Evolutionary conservation across 2,113 vertebrate species (phyloP).

Genomic region (Regulus satrapa): DNA sequence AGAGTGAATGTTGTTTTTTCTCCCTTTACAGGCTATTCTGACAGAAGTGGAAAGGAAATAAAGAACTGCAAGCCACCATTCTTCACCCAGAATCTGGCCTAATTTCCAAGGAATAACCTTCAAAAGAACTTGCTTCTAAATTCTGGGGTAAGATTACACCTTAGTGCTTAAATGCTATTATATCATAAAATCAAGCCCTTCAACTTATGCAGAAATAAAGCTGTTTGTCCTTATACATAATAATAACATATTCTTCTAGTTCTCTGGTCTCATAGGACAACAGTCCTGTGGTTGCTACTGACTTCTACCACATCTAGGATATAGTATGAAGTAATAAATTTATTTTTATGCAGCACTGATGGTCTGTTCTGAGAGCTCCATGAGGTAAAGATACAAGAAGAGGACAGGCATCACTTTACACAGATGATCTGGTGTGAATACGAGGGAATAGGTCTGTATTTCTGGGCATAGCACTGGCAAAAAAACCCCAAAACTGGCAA

Average conservation of each 20-base stretch:
- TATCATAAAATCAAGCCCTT: neutral
- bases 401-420: neutral
- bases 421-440: neutral
- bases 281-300: neutral
- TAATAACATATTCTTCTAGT: neutral
- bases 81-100: neutral
- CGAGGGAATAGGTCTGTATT: neutral
- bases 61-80: neutral
- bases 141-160: neutral
- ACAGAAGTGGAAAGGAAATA: neutral
- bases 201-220: neutral
- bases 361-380: neutral
- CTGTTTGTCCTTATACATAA: neutral
- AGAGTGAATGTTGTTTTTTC: neutral
- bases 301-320: neutral
- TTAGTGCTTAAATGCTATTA: neutral
- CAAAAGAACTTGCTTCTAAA: neutral
- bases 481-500: too few relatives aligned
- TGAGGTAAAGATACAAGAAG: neutral
- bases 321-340: neutral
- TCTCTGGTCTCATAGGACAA: neutral
- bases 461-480: neutral
- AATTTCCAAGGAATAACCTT: neutral
- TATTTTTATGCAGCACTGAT: slow-evolving; percentile 13
- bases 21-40: neutral